Evolutionary conservation across 2,113 vertebrate genomes (phyloP).

Genomic region (Strigops habroptila): DNA sequence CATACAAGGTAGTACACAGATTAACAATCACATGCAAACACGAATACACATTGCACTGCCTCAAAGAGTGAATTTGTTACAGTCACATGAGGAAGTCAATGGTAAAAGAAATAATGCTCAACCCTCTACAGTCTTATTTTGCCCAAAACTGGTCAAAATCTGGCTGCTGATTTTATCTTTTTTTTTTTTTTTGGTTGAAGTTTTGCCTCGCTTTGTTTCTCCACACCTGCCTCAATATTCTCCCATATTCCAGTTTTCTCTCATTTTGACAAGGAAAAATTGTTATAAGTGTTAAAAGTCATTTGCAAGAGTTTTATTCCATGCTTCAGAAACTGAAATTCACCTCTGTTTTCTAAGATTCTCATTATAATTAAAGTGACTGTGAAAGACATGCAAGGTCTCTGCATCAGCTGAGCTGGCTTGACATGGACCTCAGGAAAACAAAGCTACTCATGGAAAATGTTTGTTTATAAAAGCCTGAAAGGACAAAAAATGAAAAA

Average conservation of each 20-base stretch:
- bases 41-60: neutral
- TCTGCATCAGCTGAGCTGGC: neutral
- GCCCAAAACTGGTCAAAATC: neutral
- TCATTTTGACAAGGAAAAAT: neutral
- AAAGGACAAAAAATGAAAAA: conserved; percentile 12
- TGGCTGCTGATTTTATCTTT: neutral
- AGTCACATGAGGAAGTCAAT: neutral
- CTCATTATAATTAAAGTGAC: neutral
- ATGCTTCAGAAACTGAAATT: neutral
- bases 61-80: neutral
- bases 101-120: neutral
- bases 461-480: conserved; percentile 36
- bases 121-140: neutral
- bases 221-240: neutral
- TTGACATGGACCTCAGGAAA: neutral
- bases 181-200: neutral
- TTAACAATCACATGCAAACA: neutral
- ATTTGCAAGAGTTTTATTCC: neutral
- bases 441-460: conserved; percentile 45
- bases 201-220: neutral
- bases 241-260: neutral
- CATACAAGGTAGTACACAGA: neutral
- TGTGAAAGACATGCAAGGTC: neutral
- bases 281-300: neutral
- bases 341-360: neutral